These are phyloP conservation scores for Armadillidium nasatum DNA, from an alignment of 1,140 invertebrate species.

Conservation along the genomic window DNA sequence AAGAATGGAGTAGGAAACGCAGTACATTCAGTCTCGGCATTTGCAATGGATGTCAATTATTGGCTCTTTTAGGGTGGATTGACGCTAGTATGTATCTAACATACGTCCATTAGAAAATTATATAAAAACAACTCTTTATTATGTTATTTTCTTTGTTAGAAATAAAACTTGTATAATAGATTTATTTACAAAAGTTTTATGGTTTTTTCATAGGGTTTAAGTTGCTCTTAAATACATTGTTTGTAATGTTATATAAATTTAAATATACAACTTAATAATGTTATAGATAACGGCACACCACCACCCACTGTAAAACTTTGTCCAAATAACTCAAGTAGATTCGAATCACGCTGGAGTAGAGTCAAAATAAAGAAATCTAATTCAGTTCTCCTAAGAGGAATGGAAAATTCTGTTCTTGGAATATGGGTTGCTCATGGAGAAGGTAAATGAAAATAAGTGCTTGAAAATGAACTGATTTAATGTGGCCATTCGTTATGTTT, in stretches of 20 bases:
- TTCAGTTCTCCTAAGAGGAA: constrained; percentile 79
- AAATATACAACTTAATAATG: no score
- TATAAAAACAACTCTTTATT: no score
- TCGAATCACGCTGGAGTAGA: constrained; percentile 85
- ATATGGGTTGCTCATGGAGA: constrained; percentile 97
- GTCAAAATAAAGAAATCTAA: constrained; percentile 68
- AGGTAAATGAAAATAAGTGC: constrained; percentile 57
- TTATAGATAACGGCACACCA: constrained; percentile 49
- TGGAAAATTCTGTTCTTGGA: constrained; percentile 77
- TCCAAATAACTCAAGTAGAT: constrained; percentile 81
- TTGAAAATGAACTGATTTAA: no score
- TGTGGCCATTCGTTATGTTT: no score
- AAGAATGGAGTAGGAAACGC: constrained; percentile 62
- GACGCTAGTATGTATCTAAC: constrained; percentile 49
- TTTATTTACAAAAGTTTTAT: no score
- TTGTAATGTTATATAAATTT: no score
- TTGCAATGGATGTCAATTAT: constrained; percentile 95
- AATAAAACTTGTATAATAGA: no score
- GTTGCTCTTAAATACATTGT: no score
- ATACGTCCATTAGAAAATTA: no score
- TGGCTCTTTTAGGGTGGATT: constrained; percentile 80
- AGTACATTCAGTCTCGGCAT: constrained; percentile 94
- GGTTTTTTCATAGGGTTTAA: no score
- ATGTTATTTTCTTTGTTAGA: no score
- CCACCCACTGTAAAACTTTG: constrained; percentile 66